These are phyloP conservation scores for Lacerta agilis DNA, from an alignment of 2,797 vertebrate genomes.

Conservation along the genomic window DNA sequence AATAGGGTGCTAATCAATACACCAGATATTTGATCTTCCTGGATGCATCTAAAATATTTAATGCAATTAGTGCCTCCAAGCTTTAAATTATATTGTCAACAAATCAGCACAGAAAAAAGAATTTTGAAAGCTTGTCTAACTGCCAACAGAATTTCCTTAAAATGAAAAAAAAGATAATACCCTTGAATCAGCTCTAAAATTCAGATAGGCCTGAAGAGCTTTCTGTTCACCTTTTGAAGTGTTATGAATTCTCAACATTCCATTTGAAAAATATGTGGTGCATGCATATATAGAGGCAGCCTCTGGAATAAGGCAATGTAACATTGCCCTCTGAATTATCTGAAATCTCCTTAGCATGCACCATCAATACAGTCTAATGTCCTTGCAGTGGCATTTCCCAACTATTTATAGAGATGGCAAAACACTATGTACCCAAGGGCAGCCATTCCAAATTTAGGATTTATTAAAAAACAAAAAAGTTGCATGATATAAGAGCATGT, in stretches of 20 bases:
- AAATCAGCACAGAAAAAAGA: conserved; percentile 12
- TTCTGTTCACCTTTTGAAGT: neutral
- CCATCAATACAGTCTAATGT: conserved; percentile 67
- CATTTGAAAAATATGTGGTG: conserved; percentile 21
- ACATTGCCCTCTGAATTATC: conserved; percentile 61
- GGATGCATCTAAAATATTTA: conserved; percentile 17
- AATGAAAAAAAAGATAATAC: neutral
- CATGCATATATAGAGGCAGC: neutral
- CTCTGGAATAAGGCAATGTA: conserved; percentile 51
- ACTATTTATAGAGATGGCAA: conserved; percentile 71
- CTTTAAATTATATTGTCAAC: neutral
- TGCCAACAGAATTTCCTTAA: conserved; percentile 17
- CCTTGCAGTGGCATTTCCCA: conserved; percentile 72
- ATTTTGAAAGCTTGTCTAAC: neutral
- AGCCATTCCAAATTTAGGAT: conserved; percentile 39
- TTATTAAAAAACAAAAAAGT: conserved; percentile 16
- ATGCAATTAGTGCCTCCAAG: neutral
- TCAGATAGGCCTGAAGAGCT: neutral
- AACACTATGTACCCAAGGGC: conserved; percentile 51
- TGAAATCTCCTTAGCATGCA: conserved; percentile 59
- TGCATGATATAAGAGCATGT: conserved; percentile 49
- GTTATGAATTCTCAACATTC: conserved; percentile 33
- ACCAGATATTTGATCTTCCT: neutral
- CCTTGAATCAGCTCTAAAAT: conserved; percentile 22
- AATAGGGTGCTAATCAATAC: conserved; percentile 49